These are phyloP conservation scores for Gorilla gorilla DNA, from an alignment of 2,113 vertebrate species.

Conservation along the genomic window DNA sequence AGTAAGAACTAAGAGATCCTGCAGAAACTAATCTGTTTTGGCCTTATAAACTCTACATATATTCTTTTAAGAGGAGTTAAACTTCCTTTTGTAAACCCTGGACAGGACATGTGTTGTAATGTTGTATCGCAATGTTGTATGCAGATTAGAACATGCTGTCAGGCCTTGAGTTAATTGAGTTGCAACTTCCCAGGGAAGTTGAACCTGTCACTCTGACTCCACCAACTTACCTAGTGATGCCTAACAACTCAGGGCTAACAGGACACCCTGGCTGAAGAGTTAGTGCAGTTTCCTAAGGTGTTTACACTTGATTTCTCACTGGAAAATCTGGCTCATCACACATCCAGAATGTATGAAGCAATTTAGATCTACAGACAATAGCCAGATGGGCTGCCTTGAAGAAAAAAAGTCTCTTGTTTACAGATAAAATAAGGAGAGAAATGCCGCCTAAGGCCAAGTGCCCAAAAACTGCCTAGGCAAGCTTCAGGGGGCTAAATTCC, in stretches of 20 bases:
- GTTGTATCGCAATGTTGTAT: background rate
- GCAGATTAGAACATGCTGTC: background rate
- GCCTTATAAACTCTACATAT: accelerated
- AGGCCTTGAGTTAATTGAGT: background rate
- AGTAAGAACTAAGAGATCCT: background rate
- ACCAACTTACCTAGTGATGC: background rate
- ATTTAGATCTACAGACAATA: slow-evolving; percentile 23
- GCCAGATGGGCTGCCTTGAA: slow-evolving; percentile 29
- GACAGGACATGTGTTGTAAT: background rate
- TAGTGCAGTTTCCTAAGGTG: background rate
- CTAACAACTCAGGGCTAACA: background rate
- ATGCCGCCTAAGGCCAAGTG: background rate
- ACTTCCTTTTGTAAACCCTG: background rate
- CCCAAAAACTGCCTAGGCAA: background rate
- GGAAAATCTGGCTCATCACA: slow-evolving; percentile 5
- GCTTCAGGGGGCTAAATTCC: background rate
- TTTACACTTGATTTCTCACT: background rate
- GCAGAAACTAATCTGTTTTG: background rate
- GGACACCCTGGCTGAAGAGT: background rate
- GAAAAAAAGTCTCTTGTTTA: slow-evolving; percentile 45
- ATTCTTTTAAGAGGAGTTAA: background rate
- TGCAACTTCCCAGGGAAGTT: background rate
- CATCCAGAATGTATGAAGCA: slow-evolving; percentile 32
- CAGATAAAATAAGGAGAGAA: slow-evolving; percentile 36
- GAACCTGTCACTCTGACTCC: background rate